phyloP scores from a whole-genome alignment of 2,113 vertebrate species.

The Myanophis thanlyinensis region DNA sequence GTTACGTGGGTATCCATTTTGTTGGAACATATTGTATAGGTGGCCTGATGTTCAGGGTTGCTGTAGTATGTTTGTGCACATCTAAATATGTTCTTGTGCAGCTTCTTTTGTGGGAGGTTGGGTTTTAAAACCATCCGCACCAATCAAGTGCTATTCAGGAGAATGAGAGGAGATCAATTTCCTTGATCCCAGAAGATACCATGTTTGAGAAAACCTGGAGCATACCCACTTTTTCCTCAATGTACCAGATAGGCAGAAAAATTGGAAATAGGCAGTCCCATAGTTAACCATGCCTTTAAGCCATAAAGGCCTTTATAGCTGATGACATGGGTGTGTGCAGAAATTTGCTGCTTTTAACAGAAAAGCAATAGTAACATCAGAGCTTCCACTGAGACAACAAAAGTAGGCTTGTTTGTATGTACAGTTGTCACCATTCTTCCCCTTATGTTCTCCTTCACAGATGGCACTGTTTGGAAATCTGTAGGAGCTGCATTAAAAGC shows the following conservation, averaged over 20 bases:
- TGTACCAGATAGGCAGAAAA: neutral
- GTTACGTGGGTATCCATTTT: neutral
- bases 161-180: neutral
- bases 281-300: neutral
- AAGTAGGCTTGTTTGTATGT: neutral
- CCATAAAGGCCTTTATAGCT: neutral
- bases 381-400: neutral
- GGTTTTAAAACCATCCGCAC: neutral
- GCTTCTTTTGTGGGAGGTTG: neutral
- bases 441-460: neutral
- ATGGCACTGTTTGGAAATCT: neutral
- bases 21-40: neutral
- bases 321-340: neutral
- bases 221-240: neutral
- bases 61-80: neutral
- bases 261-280: neutral
- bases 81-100: neutral
- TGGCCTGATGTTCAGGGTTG: neutral
- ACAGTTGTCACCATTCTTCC: neutral
- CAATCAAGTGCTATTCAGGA: neutral
- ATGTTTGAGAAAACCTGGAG: neutral
- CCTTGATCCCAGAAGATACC: neutral
- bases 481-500: neutral
- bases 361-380: neutral
- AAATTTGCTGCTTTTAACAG: neutral